These are phyloP conservation scores for Falco concolor DNA, from an alignment of 2,797 vertebrate genomes.

Conservation along the genomic window DNA sequence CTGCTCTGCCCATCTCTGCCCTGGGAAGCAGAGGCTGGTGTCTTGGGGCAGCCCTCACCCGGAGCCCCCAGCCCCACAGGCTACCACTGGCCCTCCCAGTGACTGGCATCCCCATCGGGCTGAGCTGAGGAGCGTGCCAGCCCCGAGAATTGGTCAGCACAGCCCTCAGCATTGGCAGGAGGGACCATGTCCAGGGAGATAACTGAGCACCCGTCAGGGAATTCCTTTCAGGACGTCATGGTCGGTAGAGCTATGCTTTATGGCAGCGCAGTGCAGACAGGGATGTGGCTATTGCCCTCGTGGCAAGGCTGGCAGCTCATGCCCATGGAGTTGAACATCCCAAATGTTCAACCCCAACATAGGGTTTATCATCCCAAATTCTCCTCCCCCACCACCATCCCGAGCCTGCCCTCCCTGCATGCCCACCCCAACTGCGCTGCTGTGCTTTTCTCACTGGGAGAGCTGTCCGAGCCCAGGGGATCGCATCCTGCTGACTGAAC, in stretches of 20 bases:
- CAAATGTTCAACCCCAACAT: too few species aligned
- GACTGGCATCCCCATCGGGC: rapidly evolving
- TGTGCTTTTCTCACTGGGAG: rapidly evolving
- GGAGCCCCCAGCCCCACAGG: rapidly evolving
- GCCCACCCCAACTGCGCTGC: rapidly evolving
- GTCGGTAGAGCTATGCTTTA: rapidly evolving
- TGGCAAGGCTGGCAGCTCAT: background rate
- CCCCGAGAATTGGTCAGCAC: background rate
- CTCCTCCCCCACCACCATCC: background rate
- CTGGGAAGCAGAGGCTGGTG: background rate
- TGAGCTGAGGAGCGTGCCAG: background rate
- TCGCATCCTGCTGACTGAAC: slow-evolving; percentile 1
- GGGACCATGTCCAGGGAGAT: background rate
- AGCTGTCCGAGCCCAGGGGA: background rate
- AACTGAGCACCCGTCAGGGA: background rate
- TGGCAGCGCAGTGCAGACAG: background rate
- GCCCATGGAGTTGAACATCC: background rate
- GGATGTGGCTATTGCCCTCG: background rate
- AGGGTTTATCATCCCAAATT: background rate
- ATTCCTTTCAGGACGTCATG: background rate
- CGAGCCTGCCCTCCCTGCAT: rapidly evolving
- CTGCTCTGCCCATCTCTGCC: background rate
- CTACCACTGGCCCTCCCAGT: background rate
- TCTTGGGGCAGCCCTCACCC: background rate
- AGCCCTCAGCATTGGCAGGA: background rate